Percentiles rank a stretch among this genome's conserved stretches.
phyloP scores from a whole-genome alignment of 2,888 invertebrate genomes.

The Auanema sp. region DNA sequence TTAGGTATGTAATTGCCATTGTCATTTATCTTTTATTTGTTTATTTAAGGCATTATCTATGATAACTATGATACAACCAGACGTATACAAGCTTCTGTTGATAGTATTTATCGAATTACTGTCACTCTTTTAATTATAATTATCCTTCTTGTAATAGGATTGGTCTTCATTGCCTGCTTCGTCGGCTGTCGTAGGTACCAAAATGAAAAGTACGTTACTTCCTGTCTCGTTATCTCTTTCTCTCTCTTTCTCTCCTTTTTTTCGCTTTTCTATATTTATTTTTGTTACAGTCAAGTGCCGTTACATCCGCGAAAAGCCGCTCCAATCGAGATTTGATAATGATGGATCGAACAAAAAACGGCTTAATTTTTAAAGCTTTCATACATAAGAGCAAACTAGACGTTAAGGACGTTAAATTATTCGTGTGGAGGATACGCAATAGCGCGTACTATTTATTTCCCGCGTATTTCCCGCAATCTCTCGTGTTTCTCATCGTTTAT shows the following conservation, averaged over 20 bases:
- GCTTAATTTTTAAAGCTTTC: slow-evolving; percentile 2
- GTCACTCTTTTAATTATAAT: slow-evolving; percentile 33
- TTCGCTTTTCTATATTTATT: not conserved
- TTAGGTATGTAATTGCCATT: slow-evolving; percentile 26
- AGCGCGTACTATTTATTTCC: too few species aligned
- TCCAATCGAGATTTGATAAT: slow-evolving; percentile 41
- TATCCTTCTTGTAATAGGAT: slow-evolving; percentile 30
- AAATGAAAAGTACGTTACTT: slow-evolving; percentile 20
- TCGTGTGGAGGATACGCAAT: too few species aligned
- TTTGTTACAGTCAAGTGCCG: slow-evolving; percentile 26
- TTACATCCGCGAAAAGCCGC: slow-evolving; percentile 41
- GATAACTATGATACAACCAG: slow-evolving; percentile 43
- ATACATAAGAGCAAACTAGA: not conserved
- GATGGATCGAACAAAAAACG: not conserved
- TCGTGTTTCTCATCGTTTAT: too few species aligned
- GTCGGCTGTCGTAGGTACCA: slow-evolving; percentile 37
- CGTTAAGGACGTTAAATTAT: too few species aligned
- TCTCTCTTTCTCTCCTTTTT: too few species aligned
- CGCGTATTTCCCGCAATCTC: too few species aligned
- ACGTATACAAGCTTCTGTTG: slow-evolving; percentile 37
- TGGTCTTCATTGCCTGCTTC: slow-evolving; percentile 29
- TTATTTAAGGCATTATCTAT: slow-evolving; percentile 39
- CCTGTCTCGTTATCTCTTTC: not conserved
- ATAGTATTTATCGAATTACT: slow-evolving; percentile 42
- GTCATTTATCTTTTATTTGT: not conserved